These are phyloP conservation scores for Schizopygopsis malacanthus DNA, from an alignment of 2,797 vertebrate genomes.

Conservation along the genomic window DNA sequence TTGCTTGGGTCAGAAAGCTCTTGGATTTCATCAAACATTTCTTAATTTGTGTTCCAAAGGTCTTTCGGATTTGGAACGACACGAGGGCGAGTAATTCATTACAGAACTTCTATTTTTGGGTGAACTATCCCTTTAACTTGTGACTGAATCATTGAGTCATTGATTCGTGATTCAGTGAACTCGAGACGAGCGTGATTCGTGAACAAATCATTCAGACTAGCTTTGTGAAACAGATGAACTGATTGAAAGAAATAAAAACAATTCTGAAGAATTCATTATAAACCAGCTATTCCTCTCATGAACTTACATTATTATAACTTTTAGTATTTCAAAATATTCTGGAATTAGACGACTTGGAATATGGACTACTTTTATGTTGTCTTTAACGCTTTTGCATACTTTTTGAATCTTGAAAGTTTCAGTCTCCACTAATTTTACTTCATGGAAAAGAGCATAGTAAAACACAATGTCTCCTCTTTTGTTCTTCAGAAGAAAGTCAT, in stretches of 20 bases:
- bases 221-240: not conserved
- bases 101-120: too few species aligned
- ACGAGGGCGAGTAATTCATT: too few species aligned
- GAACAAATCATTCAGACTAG: not conserved
- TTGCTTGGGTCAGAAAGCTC: too few species aligned
- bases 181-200: not conserved
- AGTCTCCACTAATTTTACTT: not conserved
- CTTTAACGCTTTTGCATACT: not conserved
- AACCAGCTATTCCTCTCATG: not conserved
- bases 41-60: too few species aligned
- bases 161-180: not conserved
- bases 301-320: not conserved
- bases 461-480: not conserved
- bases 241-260: not conserved
- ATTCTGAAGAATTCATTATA: not conserved
- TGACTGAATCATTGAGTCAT: not conserved
- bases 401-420: not conserved
- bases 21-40: too few species aligned
- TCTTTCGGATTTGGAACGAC: too few species aligned
- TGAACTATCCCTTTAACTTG: too few species aligned
- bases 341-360: not conserved
- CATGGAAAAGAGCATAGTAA: not conserved
- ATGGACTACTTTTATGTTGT: too few species aligned
- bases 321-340: not conserved
- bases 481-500: conserved; percentile 3